phyloP scores from a whole-genome alignment of 2,888 invertebrate genomes.

The Dorcus hopei region DNA sequence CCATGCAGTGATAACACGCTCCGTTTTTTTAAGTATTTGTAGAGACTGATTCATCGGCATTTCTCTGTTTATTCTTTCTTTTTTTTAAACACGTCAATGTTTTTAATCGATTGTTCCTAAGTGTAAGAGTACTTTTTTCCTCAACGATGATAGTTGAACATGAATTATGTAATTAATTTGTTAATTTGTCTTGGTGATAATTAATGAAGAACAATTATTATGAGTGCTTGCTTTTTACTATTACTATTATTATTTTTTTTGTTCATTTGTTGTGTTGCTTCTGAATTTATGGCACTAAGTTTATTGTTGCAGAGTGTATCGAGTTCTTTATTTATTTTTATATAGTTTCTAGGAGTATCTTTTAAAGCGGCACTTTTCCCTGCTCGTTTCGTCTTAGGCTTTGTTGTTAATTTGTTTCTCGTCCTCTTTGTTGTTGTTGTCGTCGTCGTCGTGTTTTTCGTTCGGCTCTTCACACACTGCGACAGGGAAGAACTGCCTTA shows the following conservation, averaged over 20 bases:
- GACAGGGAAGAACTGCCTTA: conserved; percentile 9
- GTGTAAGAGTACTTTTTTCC: too few relatives aligned
- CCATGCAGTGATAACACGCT: background rate
- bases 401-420: background rate
- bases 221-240: too few relatives aligned
- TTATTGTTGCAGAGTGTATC: conserved; percentile 13
- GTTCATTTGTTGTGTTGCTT: conserved; percentile 7
- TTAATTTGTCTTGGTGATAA: too few relatives aligned
- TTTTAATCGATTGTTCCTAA: too few relatives aligned
- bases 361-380: conserved; percentile 2
- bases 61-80: too few relatives aligned
- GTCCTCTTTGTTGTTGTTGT: background rate
- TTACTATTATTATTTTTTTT: background rate
- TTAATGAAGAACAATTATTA: too few relatives aligned
- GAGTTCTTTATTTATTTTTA: conserved; percentile 16
- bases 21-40: background rate
- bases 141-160: too few relatives aligned
- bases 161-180: too few relatives aligned
- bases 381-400: background rate
- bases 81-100: too few relatives aligned
- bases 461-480: conserved; percentile 5
- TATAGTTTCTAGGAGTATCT: conserved; percentile 4
- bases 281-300: conserved; percentile 12
- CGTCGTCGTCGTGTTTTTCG: background rate
- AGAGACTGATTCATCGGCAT: too few relatives aligned